phyloP scores from a whole-genome alignment of 2,888 invertebrate genomes.

The Morpho deidamia region DNA sequence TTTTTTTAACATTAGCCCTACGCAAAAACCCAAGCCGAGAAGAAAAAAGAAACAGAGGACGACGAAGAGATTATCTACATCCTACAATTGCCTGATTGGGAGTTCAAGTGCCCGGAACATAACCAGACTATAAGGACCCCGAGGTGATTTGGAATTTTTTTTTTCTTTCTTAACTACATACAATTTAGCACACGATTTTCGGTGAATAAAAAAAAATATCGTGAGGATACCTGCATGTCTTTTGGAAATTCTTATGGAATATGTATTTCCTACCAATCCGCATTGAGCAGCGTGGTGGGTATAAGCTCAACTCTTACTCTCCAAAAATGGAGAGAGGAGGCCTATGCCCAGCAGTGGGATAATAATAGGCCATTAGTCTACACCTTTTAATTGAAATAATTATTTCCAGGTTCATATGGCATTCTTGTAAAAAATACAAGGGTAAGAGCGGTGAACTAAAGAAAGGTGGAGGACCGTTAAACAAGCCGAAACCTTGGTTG shows the following conservation, averaged over 20 bases:
- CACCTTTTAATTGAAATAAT: background rate
- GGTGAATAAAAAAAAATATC: too few relatives aligned
- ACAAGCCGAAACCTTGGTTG: slow-evolving; percentile 68
- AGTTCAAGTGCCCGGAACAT: slow-evolving; percentile 58
- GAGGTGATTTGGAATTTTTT: slow-evolving; percentile 39
- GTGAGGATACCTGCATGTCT: too few relatives aligned
- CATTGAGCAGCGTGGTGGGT: too few relatives aligned
- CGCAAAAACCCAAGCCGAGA: slow-evolving; percentile 40
- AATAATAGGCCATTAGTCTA: too few relatives aligned
- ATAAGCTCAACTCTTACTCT: too few relatives aligned
- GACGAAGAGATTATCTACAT: slow-evolving; percentile 67
- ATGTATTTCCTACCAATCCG: too few relatives aligned
- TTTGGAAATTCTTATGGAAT: too few relatives aligned
- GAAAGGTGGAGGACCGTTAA: slow-evolving; percentile 53
- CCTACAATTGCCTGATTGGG: slow-evolving; percentile 64
- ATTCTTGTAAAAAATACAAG: slow-evolving; percentile 57
- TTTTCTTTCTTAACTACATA: too few relatives aligned
- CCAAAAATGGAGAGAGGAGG: too few relatives aligned
- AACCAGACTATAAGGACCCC: slow-evolving; percentile 56
- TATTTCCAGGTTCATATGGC: slow-evolving; percentile 61
- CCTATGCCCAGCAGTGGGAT: too few relatives aligned
- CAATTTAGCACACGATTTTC: too few relatives aligned
- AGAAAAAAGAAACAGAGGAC: slow-evolving; percentile 42
- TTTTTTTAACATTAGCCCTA: slow-evolving; percentile 45
- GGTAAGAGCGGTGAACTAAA: slow-evolving; percentile 37